Percentiles rank a stretch among this genome's conserved stretches.
phyloP scores from a whole-genome alignment of 37 sponge, comb jelly and placozoan genomes.

The Cladorhizidae sp. region DNA sequence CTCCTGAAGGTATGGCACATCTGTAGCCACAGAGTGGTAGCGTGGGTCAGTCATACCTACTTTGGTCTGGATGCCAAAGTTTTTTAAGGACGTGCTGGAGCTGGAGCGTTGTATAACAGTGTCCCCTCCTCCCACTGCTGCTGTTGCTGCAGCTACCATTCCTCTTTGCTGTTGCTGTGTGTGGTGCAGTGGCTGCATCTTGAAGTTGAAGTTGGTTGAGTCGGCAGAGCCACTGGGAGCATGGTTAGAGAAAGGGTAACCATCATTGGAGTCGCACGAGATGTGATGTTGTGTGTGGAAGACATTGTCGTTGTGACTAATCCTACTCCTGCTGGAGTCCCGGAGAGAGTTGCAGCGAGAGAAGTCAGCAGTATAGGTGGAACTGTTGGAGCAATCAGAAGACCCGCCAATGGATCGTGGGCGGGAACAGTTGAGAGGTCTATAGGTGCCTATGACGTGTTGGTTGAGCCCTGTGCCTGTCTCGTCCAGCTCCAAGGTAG shows the following conservation, averaged over 20 bases:
- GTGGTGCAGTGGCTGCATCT: slow-evolving; percentile 20
- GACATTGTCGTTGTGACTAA: slow-evolving; percentile 41
- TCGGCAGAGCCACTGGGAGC: slow-evolving; percentile 27
- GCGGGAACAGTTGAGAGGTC: slow-evolving; percentile 21
- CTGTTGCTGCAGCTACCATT: no score
- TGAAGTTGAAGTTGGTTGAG: slow-evolving; percentile 29
- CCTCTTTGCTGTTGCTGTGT: no score
- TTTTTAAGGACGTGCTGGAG: slow-evolving; percentile 54
- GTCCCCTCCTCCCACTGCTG: neutral
- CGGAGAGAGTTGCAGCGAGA: slow-evolving; percentile 52
- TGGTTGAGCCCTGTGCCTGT: slow-evolving; percentile 1
- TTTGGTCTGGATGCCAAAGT: slow-evolving; percentile 21
- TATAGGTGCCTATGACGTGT: slow-evolving; percentile 24
- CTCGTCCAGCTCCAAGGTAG: slow-evolving; percentile 49
- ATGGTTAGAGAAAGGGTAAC: slow-evolving; percentile 7
- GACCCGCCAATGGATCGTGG: slow-evolving; percentile 64
- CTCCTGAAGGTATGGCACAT: slow-evolving; percentile 6
- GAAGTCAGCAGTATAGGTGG: slow-evolving; percentile 33
- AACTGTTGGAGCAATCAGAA: slow-evolving; percentile 65
- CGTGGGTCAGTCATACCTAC: slow-evolving; percentile 30
- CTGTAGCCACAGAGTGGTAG: slow-evolving; percentile 48
- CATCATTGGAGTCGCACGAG: slow-evolving; percentile 55
- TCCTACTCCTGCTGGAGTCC: slow-evolving; percentile 46
- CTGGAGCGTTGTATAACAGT: slow-evolving; percentile 38
- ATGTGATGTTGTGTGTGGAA: slow-evolving; percentile 8